A percentile compares a stretch with the other conserved stretches of the same genome.
phyloP scores from a whole-genome alignment of 2,888 invertebrate genomes.

The Cheilosia soror region DNA sequence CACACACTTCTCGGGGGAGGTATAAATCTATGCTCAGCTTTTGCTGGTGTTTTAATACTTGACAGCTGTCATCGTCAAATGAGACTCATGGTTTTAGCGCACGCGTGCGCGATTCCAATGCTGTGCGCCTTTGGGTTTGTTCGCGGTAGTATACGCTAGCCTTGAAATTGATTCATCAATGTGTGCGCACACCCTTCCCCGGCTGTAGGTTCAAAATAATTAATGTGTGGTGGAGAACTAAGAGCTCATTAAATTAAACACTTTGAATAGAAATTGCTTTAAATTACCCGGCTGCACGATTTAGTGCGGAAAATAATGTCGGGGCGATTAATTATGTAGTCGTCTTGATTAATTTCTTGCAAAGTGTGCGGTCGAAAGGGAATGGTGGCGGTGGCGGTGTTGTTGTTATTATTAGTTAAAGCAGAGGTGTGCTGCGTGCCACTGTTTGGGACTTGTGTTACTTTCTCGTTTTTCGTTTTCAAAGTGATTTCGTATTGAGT shows the following conservation, averaged over 20 bases:
- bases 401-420: background rate
- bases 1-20: constrained; percentile 27
- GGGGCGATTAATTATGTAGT: constrained; percentile 68
- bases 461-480: constrained; percentile 12
- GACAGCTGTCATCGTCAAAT: constrained; percentile 24
- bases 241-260: constrained; percentile 74
- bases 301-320: constrained; percentile 71
- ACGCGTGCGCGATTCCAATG: constrained; percentile 34
- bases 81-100: constrained; percentile 18
- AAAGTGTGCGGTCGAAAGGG: constrained; percentile 42
- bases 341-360: constrained; percentile 72
- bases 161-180: constrained; percentile 74
- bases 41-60: background rate
- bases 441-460: constrained; percentile 10
- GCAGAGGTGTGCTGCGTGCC: constrained; percentile 6
- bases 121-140: constrained; percentile 4
- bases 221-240: constrained; percentile 47
- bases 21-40: background rate
- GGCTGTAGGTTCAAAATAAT: constrained; percentile 31
- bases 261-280: constrained; percentile 71
- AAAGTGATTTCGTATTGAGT: constrained; percentile 41
- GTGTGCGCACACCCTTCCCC: background rate
- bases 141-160: constrained; percentile 52
- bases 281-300: constrained; percentile 66
- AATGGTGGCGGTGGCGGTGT: constrained; percentile 33